Conservation (phyloP, 2,797 vertebrate species). For the Lagorchestes hirsutus region DNA sequence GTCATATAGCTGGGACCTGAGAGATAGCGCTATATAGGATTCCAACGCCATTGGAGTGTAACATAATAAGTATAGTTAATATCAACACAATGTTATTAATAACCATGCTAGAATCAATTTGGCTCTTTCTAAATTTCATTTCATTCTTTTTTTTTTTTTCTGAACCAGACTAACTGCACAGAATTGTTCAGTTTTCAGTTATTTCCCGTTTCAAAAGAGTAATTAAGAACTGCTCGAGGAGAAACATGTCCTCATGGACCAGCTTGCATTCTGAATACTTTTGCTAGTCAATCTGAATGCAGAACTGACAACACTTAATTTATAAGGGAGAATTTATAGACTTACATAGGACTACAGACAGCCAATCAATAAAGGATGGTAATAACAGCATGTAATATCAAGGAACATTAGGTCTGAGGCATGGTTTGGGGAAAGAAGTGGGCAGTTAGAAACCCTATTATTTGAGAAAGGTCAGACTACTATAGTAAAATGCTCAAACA, state of each 20-base stretch:
- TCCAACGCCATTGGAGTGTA: fast-evolving
- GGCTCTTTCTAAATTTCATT: not conserved
- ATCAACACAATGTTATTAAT: not conserved
- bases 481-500: constrained; percentile 74
- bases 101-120: constrained; percentile 12
- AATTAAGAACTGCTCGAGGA: constrained; percentile 46
- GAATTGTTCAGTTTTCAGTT: constrained; percentile 51
- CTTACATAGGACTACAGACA: constrained; percentile 81
- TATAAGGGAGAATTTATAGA: constrained; percentile 83
- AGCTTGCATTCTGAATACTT: constrained; percentile 70
- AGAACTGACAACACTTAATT: constrained; percentile 74
- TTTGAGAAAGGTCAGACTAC: constrained; percentile 77
- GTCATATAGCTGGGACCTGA: not conserved
- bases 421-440: constrained; percentile 75
- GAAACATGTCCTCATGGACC: constrained; percentile 43
- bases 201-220: not conserved
- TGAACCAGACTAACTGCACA: constrained; percentile 52
- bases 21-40: not conserved
- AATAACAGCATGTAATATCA: constrained; percentile 83
- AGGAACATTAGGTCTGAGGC: constrained; percentile 82
- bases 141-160: constrained; percentile 49
- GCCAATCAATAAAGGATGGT: constrained; percentile 83
- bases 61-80: not conserved
- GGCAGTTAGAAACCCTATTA: constrained; percentile 74
- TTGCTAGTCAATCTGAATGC: constrained; percentile 68